Evolutionary conservation across 2,113 vertebrate species (phyloP).

Genomic region (Willisornis vidua): DNA sequence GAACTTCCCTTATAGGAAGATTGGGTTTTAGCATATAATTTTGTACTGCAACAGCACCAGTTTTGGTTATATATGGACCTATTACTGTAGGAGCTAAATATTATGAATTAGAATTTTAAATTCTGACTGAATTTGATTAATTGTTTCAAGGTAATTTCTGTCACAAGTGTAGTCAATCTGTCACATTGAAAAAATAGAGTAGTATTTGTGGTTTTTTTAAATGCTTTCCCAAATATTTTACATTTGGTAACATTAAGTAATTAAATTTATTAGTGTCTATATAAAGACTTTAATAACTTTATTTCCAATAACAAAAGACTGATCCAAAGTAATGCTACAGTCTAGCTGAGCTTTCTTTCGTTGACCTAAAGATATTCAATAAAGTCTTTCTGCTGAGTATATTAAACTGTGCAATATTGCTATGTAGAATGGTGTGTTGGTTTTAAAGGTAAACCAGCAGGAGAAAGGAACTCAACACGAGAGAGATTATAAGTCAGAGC

Average conservation of each 20-base stretch:
- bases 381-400: not conserved
- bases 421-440: not conserved
- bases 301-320: not conserved
- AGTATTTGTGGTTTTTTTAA: not conserved
- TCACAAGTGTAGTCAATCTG: not conserved
- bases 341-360: not conserved
- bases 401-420: not conserved
- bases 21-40: not conserved
- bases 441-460: too few species aligned
- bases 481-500: too few species aligned
- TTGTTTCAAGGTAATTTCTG: not conserved
- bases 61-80: not conserved
- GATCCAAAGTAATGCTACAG: not conserved
- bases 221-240: not conserved
- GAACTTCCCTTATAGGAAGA: not conserved
- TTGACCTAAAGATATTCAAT: not conserved
- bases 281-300: not conserved
- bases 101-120: not conserved
- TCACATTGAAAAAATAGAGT: not conserved
- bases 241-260: not conserved
- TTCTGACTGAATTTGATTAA: not conserved
- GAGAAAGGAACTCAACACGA: too few species aligned
- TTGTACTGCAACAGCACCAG: accelerated
- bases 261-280: not conserved
- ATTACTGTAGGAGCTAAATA: not conserved